Evolutionary conservation across 2,797 vertebrate genomes (phyloP).

Genomic region (Telmatherina bonti): DNA sequence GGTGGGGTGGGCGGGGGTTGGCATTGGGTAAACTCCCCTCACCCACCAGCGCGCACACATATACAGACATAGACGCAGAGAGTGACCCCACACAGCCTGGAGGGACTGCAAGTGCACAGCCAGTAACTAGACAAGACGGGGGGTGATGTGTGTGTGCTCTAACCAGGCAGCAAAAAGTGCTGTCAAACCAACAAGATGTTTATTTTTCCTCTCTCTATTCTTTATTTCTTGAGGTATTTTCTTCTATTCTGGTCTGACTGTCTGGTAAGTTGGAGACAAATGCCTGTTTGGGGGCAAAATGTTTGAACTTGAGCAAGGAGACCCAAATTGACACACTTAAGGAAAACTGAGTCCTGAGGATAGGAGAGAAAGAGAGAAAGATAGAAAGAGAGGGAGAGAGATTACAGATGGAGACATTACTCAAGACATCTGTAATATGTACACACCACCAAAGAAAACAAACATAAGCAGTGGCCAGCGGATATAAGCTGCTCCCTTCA

Average conservation of each 20-base stretch:
- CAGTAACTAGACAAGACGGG: conserved; percentile 77
- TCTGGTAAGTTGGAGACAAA: conserved; percentile 78
- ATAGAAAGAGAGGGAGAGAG: conserved; percentile 52
- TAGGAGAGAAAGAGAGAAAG: conserved; percentile 50
- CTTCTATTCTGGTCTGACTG: conserved; percentile 69
- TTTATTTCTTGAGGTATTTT: conserved; percentile 78
- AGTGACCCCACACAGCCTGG: conserved; percentile 71
- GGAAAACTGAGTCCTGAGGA: conserved; percentile 78
- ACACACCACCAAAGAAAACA: conserved; percentile 76
- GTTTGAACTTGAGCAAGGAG: conserved; percentile 85
- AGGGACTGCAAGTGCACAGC: conserved; percentile 84
- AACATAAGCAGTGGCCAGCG: conserved; percentile 72
- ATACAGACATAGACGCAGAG: conserved; percentile 44
- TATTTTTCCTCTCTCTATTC: conserved; percentile 43
- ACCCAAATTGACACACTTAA: conserved; percentile 81
- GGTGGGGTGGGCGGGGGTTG: conserved; percentile 48
- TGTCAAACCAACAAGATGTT: conserved; percentile 77
- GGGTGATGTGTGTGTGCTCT: conserved; percentile 37
- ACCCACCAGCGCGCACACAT: conserved; percentile 57
- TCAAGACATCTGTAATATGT: conserved; percentile 84
- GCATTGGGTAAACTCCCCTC: conserved; percentile 80
- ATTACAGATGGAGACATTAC: conserved; percentile 81
- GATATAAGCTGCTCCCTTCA: conserved; percentile 57
- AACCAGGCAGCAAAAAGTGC: conserved; percentile 80
- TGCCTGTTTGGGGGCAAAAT: conserved; percentile 80